Evolutionary conservation across 37 sponge, comb jelly and placozoan species (phyloP).

Genomic region (Eunapius fragilis): DNA sequence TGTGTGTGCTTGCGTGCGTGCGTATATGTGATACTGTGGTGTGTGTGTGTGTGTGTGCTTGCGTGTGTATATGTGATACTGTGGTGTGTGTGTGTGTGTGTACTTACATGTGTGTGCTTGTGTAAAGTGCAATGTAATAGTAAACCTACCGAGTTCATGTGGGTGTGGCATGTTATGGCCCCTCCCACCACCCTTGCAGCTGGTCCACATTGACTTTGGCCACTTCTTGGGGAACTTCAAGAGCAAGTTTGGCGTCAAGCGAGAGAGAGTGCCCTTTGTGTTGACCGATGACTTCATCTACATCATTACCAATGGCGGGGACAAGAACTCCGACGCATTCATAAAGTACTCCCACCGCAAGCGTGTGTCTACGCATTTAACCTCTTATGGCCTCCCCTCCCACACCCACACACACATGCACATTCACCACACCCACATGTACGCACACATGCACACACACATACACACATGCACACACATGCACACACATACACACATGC

Average conservation of each 20-base stretch:
- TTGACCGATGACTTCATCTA: slow-evolving; percentile 93
- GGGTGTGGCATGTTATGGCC: neutral
- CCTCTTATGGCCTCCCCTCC: neutral
- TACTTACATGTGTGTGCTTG: neutral
- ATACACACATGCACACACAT: neutral
- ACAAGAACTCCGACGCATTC: slow-evolving; percentile 52
- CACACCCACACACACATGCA: neutral
- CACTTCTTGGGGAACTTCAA: slow-evolving; percentile 99
- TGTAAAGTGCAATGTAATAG: too few relatives aligned
- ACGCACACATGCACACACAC: neutral
- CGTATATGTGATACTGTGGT: too few relatives aligned
- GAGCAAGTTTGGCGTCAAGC: slow-evolving; percentile 94
- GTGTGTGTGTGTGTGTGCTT: too few relatives aligned
- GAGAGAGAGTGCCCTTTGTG: slow-evolving; percentile 98
- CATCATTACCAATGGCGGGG: slow-evolving; percentile 85
- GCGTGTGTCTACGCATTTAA: neutral
- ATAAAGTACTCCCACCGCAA: slow-evolving; percentile 30
- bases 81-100: neutral
- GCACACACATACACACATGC: neutral
- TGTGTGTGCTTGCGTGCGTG: neutral
- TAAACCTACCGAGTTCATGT: neutral
- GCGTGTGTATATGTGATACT: too few relatives aligned
- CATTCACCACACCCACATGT: too few relatives aligned
- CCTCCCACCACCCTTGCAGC: slow-evolving; percentile 40
- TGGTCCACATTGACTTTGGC: slow-evolving; percentile 99